Evolutionary conservation across 1,140 invertebrate species (phyloP), one percentile per base, ranked within the genome.

Genomic region (Rhyacophila brunnea): DNA sequence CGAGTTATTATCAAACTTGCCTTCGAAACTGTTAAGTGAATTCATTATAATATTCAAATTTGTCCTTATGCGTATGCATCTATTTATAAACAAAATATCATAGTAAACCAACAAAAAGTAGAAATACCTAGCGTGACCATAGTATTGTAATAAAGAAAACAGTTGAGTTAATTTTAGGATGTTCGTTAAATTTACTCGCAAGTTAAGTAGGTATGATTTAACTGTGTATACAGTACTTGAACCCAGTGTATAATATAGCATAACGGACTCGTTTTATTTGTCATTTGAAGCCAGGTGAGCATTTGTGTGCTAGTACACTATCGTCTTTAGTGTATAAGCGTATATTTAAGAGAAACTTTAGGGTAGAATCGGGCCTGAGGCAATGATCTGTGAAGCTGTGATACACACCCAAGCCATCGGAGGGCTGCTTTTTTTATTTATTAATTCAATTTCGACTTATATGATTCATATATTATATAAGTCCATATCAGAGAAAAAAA

Each of bases 381-480:
- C 63, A 65, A 65, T 65, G 63, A 61, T 65, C 55, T 65, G 63
- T 58, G 55, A 60, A 65, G 58, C 63, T 65, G 63, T 65, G 63
- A 65, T 65, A 65, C 54, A 58, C 63, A 58, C 59, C 63, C 44
- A 43, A 58, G 58, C 55, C 55, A 47, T 49, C 40, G 48, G 57
- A 60, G 62, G 57, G 62, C 62, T 57, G 55, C 47, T 58, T 40
- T 19, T 44, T 28, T 40, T 45, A 45, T 45, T 45, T 45, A 45
- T 45, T 45, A 45, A 15, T 45, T 45, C 17, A 45, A 13, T 13
- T 40, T n/a, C n/a, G 15, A 40, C 11, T 40, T 45, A 45, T 15
- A 45, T 18, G 23, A 28, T 28, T 28, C 23, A 9, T 28, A 28
- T 28, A 28, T 28, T 28, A 28, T 28, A 28, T 28, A 28, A 28